A percentile compares a stretch with the other conserved stretches of the same genome.
These are phyloP conservation scores for Cryptocheilus praepositus DNA, from an alignment of 2,888 invertebrate species.

Conservation along the genomic window DNA sequence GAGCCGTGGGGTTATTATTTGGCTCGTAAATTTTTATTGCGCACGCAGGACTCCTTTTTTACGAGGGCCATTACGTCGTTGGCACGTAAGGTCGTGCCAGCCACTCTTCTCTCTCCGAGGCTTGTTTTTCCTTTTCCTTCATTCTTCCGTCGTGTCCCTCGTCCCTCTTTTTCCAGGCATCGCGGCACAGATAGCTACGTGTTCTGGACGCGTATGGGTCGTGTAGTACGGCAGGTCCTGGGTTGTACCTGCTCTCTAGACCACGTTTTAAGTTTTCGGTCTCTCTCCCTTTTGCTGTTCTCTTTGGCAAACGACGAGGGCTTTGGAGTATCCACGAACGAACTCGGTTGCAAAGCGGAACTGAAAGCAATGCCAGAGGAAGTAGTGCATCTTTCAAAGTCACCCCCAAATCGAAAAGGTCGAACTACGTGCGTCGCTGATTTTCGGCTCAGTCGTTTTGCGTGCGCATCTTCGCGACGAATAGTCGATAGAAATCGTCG, in stretches of 20 bases:
- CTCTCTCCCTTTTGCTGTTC: slow-evolving; percentile 21
- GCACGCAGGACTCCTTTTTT: slow-evolving; percentile 63
- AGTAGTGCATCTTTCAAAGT: no score
- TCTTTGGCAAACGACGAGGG: slow-evolving; percentile 28
- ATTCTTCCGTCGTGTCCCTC: not conserved
- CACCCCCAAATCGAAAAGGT: no score
- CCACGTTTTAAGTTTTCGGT: no score
- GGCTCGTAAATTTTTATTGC: slow-evolving; percentile 70
- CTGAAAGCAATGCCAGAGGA: slow-evolving; percentile 20
- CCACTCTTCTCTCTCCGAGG: slow-evolving; percentile 29
- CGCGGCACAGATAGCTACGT: slow-evolving; percentile 16
- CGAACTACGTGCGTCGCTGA: no score
- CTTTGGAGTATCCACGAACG: slow-evolving; percentile 21
- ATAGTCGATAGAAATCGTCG: no score
- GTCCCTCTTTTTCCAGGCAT: slow-evolving; percentile 6
- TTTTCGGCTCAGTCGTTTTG: no score
- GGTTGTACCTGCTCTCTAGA: no score
- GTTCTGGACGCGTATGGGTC: no score
- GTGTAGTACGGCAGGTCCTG: no score
- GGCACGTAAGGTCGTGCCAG: slow-evolving; percentile 58
- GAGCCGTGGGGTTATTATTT: slow-evolving; percentile 61
- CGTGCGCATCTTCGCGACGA: no score
- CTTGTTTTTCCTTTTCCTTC: slow-evolving; percentile 6
- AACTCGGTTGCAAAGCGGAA: slow-evolving; percentile 30
- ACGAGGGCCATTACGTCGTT: slow-evolving; percentile 65